These are phyloP conservation scores for Gephyroberyx darwinii DNA, from an alignment of 2,797 vertebrate genomes.

Conservation along the genomic window DNA sequence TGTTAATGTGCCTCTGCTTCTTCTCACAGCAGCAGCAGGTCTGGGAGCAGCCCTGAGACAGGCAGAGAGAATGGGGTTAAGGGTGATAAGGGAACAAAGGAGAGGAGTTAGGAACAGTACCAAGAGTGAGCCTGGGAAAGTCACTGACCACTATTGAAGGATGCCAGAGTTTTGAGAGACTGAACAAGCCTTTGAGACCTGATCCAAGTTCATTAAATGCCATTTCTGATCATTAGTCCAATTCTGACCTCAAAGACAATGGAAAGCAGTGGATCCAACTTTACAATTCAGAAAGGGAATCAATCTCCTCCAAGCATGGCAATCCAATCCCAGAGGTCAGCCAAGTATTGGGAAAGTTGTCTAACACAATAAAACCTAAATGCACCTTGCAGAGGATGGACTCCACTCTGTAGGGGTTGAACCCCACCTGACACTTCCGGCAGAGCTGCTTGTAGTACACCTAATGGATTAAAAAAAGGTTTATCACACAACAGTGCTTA, in stretches of 20 bases:
- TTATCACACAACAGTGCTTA: background rate
- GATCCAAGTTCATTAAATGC: no score
- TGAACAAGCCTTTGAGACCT: no score
- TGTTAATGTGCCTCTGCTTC: conserved; percentile 92
- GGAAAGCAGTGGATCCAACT: no score
- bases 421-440: conserved; percentile 90
- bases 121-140: no score
- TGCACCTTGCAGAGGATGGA: conserved; percentile 92
- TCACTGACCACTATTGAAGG: background rate
- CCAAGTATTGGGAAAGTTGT: background rate
- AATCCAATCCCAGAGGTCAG: no score
- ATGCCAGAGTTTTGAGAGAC: no score
- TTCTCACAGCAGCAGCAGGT: conserved; percentile 88
- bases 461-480: conserved; percentile 66
- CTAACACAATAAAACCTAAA: background rate
- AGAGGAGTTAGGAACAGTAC: background rate
- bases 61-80: background rate
- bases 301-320: background rate
- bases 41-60: conserved; percentile 86
- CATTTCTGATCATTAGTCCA: no score
- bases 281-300: background rate
- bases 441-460: conserved; percentile 99
- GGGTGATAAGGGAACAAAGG: no score
- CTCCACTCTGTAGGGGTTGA: conserved; percentile 95
- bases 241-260: no score